Evolutionary conservation across 2,888 invertebrate genomes (phyloP).

Genomic region (Phengaris arion): DNA sequence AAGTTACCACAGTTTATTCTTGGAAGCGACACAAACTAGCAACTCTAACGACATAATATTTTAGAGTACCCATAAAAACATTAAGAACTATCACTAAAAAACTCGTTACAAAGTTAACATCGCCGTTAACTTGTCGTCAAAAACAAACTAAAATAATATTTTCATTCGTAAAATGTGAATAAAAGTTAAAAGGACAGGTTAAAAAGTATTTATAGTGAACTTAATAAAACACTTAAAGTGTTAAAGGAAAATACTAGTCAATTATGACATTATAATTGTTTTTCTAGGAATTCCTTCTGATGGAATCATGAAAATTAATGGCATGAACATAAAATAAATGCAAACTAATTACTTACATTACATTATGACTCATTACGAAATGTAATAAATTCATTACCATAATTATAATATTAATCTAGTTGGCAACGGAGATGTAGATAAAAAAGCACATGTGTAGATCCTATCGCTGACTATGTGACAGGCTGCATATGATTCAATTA

Average conservation of each 20-base stretch:
- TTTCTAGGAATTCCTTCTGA: not conserved
- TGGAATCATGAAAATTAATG: not conserved
- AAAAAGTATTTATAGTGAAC: too few species aligned
- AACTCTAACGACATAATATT: not conserved
- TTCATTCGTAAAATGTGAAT: conserved; percentile 8
- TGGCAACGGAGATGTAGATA: conserved; percentile 73
- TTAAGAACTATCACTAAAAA: conserved; percentile 21
- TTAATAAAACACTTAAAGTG: too few species aligned
- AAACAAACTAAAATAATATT: not conserved
- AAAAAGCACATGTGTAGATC: conserved; percentile 75
- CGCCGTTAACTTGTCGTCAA: conserved; percentile 4
- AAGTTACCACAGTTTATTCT: not conserved
- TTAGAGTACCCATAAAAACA: conserved; percentile 24
- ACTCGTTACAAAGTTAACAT: conserved; percentile 19
- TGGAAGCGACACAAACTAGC: conserved; percentile 13
- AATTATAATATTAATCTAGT: conserved; percentile 58
- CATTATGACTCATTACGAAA: conserved; percentile 12
- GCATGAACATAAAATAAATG: not conserved
- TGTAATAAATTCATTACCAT: conserved; percentile 26
- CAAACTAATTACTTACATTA: conserved; percentile 9
- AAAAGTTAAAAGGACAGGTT: not conserved
- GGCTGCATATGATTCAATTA: conserved; percentile 80
- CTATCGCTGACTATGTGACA: conserved; percentile 77
- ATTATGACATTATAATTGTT: not conserved
- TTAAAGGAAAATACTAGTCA: too few species aligned